Evolutionary conservation across 1,140 invertebrate genomes (phyloP), one percentile per base, ranked within the genome.

Genomic region (Portunus trituberculatus): DNA sequence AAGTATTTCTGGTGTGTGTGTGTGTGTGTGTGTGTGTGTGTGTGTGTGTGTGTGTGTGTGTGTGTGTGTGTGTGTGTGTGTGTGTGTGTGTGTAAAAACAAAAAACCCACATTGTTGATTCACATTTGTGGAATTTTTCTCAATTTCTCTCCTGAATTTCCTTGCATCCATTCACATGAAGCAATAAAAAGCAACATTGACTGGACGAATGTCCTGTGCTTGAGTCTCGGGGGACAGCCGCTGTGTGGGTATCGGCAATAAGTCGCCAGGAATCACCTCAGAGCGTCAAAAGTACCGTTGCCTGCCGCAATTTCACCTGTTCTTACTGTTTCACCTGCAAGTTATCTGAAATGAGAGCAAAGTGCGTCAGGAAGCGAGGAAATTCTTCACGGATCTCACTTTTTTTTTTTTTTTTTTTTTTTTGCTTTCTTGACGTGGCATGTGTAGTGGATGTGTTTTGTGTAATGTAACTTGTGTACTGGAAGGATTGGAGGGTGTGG

Each of bases 1-100:
- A 39, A 6, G 39, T 39, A 39, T 39, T 39, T 39, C 39, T 39
- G 39, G 1, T 1, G 1, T 25, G 67, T 76, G 67, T 76, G 67
- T 76, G 67, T 76, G 59, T 76, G 59, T 76, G 59, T 76, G 28
- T 89, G 87, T 89, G 28, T 89, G 48, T 48, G 16, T 89, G 39
- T 89, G 8, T 45, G 28, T 29, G 87, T 28, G 87, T 46, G 87
- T 32, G 87, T 7, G 48, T n/a, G 87, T 16, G 32, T 20, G 39
- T 25, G 86, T 20, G 86, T 29, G 8, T 25, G 87, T 4, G 87
- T 25, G 87, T 12, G 87, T 52, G 48, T 59, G 52, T 59, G 52
- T 59, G 52, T 59, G 52, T 10, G 52, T 59, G 52, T 59, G 52
- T 59, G 52, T 59, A 1, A 59, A 59, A 59, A 59, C 52, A 14